These are phyloP conservation scores for Siphonodentalium dalli DNA, from an alignment of 2,888 invertebrate genomes.

Conservation along the genomic window DNA sequence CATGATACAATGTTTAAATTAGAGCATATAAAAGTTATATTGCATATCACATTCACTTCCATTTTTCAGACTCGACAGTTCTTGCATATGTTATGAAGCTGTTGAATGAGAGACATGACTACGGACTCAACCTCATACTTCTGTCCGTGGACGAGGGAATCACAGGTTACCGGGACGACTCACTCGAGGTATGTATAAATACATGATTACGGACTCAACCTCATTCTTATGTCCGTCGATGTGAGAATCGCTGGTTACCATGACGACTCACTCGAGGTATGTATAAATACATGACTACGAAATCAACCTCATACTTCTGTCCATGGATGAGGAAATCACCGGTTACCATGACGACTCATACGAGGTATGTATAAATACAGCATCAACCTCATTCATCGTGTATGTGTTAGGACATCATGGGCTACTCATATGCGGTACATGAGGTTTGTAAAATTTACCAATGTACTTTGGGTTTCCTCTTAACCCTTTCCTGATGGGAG, in stretches of 20 bases:
- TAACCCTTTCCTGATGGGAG: too few species aligned
- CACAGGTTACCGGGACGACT: slow-evolving; percentile 89
- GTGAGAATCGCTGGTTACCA: slow-evolving; percentile 94
- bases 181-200: slow-evolving; percentile 77
- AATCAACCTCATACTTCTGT: slow-evolving; percentile 85
- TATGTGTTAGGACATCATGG: slow-evolving; percentile 98
- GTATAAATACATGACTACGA: slow-evolving; percentile 84
- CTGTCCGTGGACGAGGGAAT: slow-evolving; percentile 99
- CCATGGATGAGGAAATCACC: slow-evolving; percentile 98
- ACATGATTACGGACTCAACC: slow-evolving; percentile 86
- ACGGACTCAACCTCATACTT: slow-evolving; percentile 86
- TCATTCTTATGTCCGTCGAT: slow-evolving; percentile 93
- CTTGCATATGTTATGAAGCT: slow-evolving; percentile 91
- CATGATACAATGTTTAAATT: too few species aligned
- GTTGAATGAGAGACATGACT: slow-evolving; percentile 87
- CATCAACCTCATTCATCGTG: slow-evolving; percentile 85
- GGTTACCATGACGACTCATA: slow-evolving; percentile 91
- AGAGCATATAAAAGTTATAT: too few species aligned
- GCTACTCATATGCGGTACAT: too few species aligned
- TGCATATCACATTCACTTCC: too few species aligned
- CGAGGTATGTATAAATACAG: slow-evolving; percentile 77
- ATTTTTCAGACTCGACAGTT: slow-evolving; percentile 87
- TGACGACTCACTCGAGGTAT: slow-evolving; percentile 87
- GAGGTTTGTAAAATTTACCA: too few species aligned
- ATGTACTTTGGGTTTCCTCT: too few species aligned